A percentile compares a stretch with the other conserved stretches of the same genome.
These are phyloP conservation scores for Aeoliscus strigatus DNA, from an alignment of 2,797 vertebrate species.

Conservation along the genomic window DNA sequence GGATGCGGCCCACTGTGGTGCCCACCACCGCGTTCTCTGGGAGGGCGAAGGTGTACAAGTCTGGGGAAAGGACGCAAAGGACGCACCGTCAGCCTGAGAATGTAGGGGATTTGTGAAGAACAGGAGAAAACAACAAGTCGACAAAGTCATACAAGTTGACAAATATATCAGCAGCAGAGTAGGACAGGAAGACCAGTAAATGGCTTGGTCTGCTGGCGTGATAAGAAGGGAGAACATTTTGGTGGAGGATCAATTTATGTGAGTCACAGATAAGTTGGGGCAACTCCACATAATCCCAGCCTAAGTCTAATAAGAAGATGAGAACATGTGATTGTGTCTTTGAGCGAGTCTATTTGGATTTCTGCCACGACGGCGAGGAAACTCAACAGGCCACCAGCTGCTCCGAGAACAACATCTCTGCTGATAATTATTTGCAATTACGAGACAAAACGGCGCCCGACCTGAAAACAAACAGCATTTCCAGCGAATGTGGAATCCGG, in stretches of 20 bases:
- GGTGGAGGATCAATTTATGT: conserved; percentile 59
- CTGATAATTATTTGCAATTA: conserved; percentile 52
- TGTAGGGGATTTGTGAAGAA: too few relatives aligned
- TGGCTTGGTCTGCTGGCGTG: too few relatives aligned
- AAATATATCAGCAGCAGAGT: too few relatives aligned
- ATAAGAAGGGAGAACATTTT: conserved; percentile 51
- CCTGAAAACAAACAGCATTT: conserved; percentile 14
- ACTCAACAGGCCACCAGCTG: conserved; percentile 41
- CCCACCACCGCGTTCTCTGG: conserved; percentile 81
- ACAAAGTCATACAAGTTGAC: too few relatives aligned
- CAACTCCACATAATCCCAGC: conserved; percentile 52
- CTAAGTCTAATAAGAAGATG: conserved; percentile 64
- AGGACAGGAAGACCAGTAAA: too few relatives aligned
- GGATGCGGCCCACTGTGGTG: conserved; percentile 81
- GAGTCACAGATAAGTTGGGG: conserved; percentile 54
- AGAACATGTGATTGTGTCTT: conserved; percentile 62
- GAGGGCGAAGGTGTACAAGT: conserved; percentile 81
- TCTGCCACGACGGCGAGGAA: conserved; percentile 32
- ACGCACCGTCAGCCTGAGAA: conserved; percentile 14
- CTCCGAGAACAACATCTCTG: conserved; percentile 7
- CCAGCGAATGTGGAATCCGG: conserved; percentile 19
- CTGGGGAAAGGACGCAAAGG: conserved; percentile 59
- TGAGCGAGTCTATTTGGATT: conserved; percentile 47
- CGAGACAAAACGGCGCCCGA: conserved; percentile 46
- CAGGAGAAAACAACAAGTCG: too few relatives aligned